phyloP scores from a whole-genome alignment of 64 coral and sea anemone genomes.

The Stichodactyla helianthus region DNA sequence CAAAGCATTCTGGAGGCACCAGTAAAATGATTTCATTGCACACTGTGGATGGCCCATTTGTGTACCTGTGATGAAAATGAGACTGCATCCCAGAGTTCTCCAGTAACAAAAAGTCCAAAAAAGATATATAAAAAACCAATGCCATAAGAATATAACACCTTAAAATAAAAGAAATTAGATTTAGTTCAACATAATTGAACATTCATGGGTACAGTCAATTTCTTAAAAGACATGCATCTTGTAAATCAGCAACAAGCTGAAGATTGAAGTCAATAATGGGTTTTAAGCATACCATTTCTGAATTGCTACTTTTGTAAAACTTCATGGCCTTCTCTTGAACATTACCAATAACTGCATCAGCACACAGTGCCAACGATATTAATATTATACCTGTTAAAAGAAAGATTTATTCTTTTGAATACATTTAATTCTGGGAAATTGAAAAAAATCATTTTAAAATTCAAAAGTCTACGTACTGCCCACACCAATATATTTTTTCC shows the following conservation, averaged over 20 bases:
- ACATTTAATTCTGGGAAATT: background rate
- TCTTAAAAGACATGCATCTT: too few relatives aligned
- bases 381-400: constrained; percentile 67
- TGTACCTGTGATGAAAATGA: constrained; percentile 82
- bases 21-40: too few relatives aligned
- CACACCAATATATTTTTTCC: too few relatives aligned
- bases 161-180: background rate
- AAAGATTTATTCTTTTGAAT: background rate
- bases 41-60: background rate
- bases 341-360: constrained; percentile 98
- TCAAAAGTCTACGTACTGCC: too few relatives aligned
- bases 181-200: background rate
- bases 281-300: constrained; percentile 70
- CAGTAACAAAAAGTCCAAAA: constrained; percentile 62
- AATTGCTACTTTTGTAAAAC: constrained; percentile 74
- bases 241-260: too few relatives aligned
- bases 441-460: too few relatives aligned
- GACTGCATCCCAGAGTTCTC: constrained; percentile 69
- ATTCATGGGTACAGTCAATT: too few relatives aligned
- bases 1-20: too few relatives aligned
- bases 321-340: constrained; percentile 97
- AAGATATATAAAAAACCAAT: constrained; percentile 98
- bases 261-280: background rate
- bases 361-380: constrained; percentile 84
- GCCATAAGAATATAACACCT: constrained; percentile 97